Evolutionary conservation across 2,797 vertebrate genomes (phyloP), one percentile per base, ranked within the genome.

Genomic region (Micrastur ruficollis): DNA sequence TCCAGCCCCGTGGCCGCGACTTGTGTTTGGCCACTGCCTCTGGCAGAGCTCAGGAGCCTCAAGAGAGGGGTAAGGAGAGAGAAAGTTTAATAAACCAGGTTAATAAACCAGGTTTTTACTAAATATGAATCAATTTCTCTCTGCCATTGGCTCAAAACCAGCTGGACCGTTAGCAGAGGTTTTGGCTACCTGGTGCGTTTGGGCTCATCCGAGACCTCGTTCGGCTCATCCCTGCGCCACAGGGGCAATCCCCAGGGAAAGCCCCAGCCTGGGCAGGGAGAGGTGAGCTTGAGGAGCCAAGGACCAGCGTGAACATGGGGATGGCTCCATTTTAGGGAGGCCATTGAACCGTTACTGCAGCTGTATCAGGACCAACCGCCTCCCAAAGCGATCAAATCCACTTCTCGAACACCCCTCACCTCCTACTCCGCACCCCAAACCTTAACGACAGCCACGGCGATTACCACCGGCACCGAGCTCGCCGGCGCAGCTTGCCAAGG

Each of bases 251-350:
- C 36, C 27, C 17, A 14, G 16, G 42, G 36, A 70, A n/a, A 92
- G 32, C 29, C 40, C 13, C 58, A 50, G 71, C 19, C 40, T 2
- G 12, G 55, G n/a, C 42, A 66, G 55, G 20, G 29, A 89, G 40
- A 40, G 42, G 3, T 0, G 23, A 72, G 58, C 62, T 42, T 62
- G 13, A 9, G 76, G 44, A 71, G 84, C 70, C 17, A 1, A 50
- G 58, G 62, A 67, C 49, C 62, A 55, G 81, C 1, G 0, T 6
- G 42, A 52, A 72, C 34, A 66, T 32, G 0, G 63, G 31, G 74
- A 19, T 70, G 85, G 91, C 81, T 95, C 96, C 93, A 86, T 97
- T 89, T 87, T 91, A 80, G 70, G 19, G 59, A 87, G 50, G 78
- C 91, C 47, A 46, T 91, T 82, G 92, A 86, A 72, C 72, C 26